Conservation (phyloP, 2,113 vertebrate genomes). For the Salvelinus alpinus region DNA sequence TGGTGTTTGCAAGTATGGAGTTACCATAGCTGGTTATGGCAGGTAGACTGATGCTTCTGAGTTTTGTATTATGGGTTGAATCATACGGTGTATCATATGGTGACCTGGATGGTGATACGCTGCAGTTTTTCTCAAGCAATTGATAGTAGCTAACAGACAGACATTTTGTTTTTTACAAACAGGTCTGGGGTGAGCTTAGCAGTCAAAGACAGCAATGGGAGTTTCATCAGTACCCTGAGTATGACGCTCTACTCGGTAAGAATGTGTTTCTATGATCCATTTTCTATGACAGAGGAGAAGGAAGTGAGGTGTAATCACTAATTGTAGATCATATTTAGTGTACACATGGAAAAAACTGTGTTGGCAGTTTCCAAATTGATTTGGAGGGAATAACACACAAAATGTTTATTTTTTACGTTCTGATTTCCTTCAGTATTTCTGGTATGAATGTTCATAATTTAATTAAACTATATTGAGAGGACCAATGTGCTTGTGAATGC, state of each 20-base stretch:
- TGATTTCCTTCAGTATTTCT: not conserved
- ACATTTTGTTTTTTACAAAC: slow-evolving; percentile 20
- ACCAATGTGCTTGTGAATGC: too few relatives aligned
- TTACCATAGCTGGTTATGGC: slow-evolving; percentile 3
- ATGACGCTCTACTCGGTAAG: slow-evolving; percentile 67
- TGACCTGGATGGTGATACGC: slow-evolving; percentile 28
- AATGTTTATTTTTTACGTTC: not conserved
- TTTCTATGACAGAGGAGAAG: too few relatives aligned
- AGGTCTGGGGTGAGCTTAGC: slow-evolving; percentile 71
- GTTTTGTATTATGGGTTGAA: slow-evolving; percentile 1
- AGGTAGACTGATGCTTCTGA: slow-evolving; percentile 1
- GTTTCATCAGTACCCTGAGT: slow-evolving; percentile 71
- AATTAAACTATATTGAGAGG: too few relatives aligned
- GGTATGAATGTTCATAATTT: not conserved
- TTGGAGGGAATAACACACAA: not conserved
- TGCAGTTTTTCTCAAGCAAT: not conserved
- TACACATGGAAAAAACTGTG: too few relatives aligned
- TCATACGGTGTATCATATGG: slow-evolving; percentile 30
- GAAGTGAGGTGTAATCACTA: too few relatives aligned
- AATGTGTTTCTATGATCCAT: not conserved
- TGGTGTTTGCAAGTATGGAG: not conserved
- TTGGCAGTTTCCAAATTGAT: not conserved
- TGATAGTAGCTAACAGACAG: not conserved
- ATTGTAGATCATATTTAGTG: too few relatives aligned
- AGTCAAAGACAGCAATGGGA: slow-evolving; percentile 72